Evolutionary conservation across 2,888 invertebrate genomes (phyloP).

Genomic region (Lordiphosa fenestrarum): DNA sequence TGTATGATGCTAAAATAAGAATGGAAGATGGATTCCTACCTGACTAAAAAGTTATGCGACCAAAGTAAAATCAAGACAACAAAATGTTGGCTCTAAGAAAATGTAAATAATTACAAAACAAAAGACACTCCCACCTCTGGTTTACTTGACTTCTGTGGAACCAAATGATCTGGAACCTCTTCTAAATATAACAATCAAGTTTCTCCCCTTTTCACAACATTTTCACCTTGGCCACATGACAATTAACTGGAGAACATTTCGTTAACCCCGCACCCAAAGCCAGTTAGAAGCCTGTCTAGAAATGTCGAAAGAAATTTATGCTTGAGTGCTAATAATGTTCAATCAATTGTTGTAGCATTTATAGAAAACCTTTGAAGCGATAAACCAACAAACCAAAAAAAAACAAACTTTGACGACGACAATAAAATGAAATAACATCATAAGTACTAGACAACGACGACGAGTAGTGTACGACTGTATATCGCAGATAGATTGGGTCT

Average conservation of each 20-base stretch:
- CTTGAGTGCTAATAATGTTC: conserved; percentile 73
- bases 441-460: conserved; percentile 44
- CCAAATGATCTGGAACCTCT: too few relatives aligned
- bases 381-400: conserved; percentile 49
- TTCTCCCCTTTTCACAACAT: conserved; percentile 15
- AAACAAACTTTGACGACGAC: conserved; percentile 49
- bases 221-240: conserved; percentile 42
- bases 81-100: too few relatives aligned
- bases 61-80: too few relatives aligned
- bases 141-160: background rate
- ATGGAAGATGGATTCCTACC: too few relatives aligned
- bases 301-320: conserved; percentile 58
- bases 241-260: conserved; percentile 31
- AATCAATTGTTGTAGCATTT: conserved; percentile 54
- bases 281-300: conserved; percentile 28
- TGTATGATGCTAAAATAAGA: too few relatives aligned
- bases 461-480: conserved; percentile 16
- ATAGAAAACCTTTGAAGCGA: conserved; percentile 54
- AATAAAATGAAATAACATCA: conserved; percentile 68
- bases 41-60: too few relatives aligned
- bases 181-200: background rate
- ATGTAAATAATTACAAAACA: too few relatives aligned
- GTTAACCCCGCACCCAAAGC: conserved; percentile 21
- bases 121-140: too few relatives aligned
- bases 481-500: conserved; percentile 14